These are phyloP conservation scores for Drosophila lowei DNA, from an alignment of 1,140 invertebrate genomes.

Conservation along the genomic window DNA sequence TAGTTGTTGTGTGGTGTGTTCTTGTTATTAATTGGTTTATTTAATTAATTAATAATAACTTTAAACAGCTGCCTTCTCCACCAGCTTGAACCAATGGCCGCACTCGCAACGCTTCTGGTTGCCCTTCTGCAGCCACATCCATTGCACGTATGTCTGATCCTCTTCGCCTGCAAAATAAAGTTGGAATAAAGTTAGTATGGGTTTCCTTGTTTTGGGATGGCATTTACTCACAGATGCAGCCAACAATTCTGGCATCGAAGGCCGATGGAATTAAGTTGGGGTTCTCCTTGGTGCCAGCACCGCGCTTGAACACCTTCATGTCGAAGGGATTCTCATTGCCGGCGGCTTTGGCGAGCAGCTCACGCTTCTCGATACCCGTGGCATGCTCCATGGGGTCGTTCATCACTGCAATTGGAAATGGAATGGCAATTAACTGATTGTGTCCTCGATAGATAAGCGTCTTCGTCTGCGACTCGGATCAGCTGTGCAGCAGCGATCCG, in stretches of 20 bases:
- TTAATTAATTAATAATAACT: conserved; percentile 80
- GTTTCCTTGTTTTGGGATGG: too few species aligned
- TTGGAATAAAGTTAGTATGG: neutral
- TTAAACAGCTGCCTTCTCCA: conserved; percentile 88
- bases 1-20: conserved; percentile 52
- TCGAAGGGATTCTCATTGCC: conserved; percentile 97
- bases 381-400: conserved; percentile 95
- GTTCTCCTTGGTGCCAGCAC: conserved; percentile 91
- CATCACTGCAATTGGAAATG: conserved; percentile 85
- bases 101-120: conserved; percentile 95
- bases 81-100: conserved; percentile 97
- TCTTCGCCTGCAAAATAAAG: conserved; percentile 87
- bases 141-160: conserved; percentile 93
- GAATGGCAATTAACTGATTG: conserved; percentile 13
- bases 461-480: conserved; percentile 22
- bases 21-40: conserved; percentile 79
- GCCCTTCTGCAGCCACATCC: conserved; percentile 97
- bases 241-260: conserved; percentile 94
- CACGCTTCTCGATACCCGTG: conserved; percentile 95
- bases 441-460: conserved; percentile 35
- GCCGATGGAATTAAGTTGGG: conserved; percentile 96
- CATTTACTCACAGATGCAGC: conserved; percentile 92
- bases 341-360: conserved; percentile 91
- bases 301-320: conserved; percentile 91
- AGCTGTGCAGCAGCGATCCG: conserved; percentile 1